Evolutionary conservation across 2,113 vertebrate genomes (phyloP), one percentile per base, ranked within the genome.

Genomic region (Dipodomys merriami): DNA sequence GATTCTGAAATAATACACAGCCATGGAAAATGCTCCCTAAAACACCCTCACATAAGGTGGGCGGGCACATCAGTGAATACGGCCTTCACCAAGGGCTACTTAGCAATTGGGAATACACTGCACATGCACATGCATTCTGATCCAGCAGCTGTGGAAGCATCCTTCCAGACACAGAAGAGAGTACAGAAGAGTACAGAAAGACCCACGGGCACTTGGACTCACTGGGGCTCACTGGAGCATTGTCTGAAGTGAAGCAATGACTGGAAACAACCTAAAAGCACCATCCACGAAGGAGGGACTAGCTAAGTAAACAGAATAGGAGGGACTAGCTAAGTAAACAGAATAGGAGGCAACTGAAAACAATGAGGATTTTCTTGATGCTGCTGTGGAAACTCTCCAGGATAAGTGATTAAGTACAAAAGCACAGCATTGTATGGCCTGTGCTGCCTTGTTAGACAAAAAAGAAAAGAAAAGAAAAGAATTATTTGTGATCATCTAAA

Each of bases 231-330:
- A 30, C 0, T 19, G 39, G 23, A 5, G 87, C 23, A 7, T 46
- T 68, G 39, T 81, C 73, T 69, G 11, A 7, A 71, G 44, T 9
- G 33, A 67, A 72, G 77, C 53, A 73, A 44, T 39, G 25, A 11
- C 29, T 77, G 82, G 77, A 78, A 89, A 93, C n/a, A 64, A 84
- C 20, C 60, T 86, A 81, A 79, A 46, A 29, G 39, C 39, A 39
- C 39, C 39, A 39, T 44, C 22, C 64, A 39, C 19, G 8, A 0
- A 9, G 15, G 44, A 79, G 39, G 57, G 46, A 57, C 29, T 1
- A 46, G 53, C 53, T 6, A 71, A 80, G 57, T 2, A 22, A 44
- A 44, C 8, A 29, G n/a, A n/a, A n/a, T n/a, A n/a, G n/a, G n/a
- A n/a, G n/a, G n/a, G n/a, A n/a, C n/a, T n/a, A n/a, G n/a, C n/a